A percentile compares a stretch with the other conserved stretches of the same genome.
Conservation (phyloP, 1,140 invertebrate genomes). For the Plutomurus gul region DNA sequence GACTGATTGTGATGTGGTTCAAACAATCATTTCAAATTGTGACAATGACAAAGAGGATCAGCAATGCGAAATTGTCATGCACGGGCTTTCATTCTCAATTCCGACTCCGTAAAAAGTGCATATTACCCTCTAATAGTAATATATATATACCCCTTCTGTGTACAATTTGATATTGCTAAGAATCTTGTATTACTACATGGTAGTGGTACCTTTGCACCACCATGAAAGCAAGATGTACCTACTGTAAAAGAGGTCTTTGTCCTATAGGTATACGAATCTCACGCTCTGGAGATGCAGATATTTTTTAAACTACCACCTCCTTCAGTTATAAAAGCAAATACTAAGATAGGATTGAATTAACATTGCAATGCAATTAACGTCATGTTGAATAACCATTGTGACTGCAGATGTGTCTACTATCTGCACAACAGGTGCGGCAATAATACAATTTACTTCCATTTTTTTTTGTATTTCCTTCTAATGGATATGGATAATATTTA, state of each 20-base stretch:
- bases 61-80: slow-evolving; percentile 14
- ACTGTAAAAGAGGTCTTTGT: slow-evolving; percentile 8
- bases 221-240: too few species aligned
- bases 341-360: background rate
- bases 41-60: slow-evolving; percentile 26
- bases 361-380: slow-evolving; percentile 6
- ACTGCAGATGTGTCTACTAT: background rate
- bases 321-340: too few species aligned
- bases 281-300: background rate
- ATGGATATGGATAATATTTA: too few species aligned
- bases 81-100: background rate
- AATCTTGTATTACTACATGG: too few species aligned
- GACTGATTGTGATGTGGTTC: background rate
- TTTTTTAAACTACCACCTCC: slow-evolving; percentile 5
- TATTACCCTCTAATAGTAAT: too few species aligned
- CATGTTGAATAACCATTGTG: background rate
- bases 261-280: slow-evolving; percentile 5
- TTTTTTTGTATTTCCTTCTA: too few species aligned
- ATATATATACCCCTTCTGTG: too few species aligned
- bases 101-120: background rate
- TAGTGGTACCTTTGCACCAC: too few species aligned
- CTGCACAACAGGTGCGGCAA: slow-evolving; percentile 9
- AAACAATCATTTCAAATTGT: slow-evolving; percentile 18
- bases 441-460: background rate
- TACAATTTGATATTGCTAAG: too few species aligned